Evolutionary conservation across 2,888 invertebrate genomes (phyloP).

Genomic region (Azorinus chamasolen): DNA sequence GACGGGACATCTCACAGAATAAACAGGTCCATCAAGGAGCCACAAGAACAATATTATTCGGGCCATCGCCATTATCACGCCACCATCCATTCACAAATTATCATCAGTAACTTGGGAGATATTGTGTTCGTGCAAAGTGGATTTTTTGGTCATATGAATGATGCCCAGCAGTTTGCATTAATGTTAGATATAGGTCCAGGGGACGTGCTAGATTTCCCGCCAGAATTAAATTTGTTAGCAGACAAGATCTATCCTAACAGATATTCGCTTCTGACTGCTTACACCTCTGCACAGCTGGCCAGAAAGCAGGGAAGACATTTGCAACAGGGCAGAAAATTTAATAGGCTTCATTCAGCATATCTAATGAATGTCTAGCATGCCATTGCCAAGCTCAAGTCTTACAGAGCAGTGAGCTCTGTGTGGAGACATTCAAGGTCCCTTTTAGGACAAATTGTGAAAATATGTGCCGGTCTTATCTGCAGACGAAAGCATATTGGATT

Average conservation of each 20-base stretch:
- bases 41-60: slow-evolving; percentile 29
- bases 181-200: slow-evolving; percentile 20
- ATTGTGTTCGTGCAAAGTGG: slow-evolving; percentile 17
- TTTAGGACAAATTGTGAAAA: background rate
- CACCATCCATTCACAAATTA: slow-evolving; percentile 24
- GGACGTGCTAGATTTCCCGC: slow-evolving; percentile 10
- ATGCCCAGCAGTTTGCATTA: slow-evolving; percentile 16
- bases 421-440: background rate
- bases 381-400: background rate
- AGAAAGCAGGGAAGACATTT: background rate
- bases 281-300: slow-evolving; percentile 7
- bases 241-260: slow-evolving; percentile 28
- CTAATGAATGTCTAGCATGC: background rate
- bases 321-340: slow-evolving; percentile 5
- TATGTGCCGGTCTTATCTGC: background rate
- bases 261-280: slow-evolving; percentile 22
- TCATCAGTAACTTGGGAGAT: slow-evolving; percentile 18
- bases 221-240: slow-evolving; percentile 17
- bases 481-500: slow-evolving; percentile 3
- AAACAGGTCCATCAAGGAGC: slow-evolving; percentile 22
- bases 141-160: slow-evolving; percentile 30
- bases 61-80: slow-evolving; percentile 32
- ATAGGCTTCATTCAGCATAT: background rate
- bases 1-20: slow-evolving; percentile 22
- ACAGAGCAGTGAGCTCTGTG: too few relatives aligned